These are phyloP conservation scores for Beaufortia kweichowensis DNA, from an alignment of 2,113 vertebrate species.

Conservation along the genomic window DNA sequence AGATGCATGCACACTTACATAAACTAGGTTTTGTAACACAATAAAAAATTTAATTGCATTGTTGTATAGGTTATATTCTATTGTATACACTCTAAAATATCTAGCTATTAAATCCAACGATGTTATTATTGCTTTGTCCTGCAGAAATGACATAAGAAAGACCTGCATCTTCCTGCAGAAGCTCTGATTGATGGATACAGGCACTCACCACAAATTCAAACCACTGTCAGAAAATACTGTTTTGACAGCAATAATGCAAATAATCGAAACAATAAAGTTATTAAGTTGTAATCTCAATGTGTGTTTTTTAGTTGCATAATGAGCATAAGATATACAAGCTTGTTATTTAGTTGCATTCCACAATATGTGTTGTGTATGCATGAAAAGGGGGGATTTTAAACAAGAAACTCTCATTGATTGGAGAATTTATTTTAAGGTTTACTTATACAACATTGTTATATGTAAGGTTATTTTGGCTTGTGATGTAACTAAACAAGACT, in stretches of 20 bases:
- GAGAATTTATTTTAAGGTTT: no score
- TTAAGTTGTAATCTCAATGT: neutral
- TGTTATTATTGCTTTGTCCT: neutral
- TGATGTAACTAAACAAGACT: slow-evolving; percentile 42
- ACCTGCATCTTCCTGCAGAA: neutral
- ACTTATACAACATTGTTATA: neutral
- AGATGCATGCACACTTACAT: slow-evolving; percentile 1
- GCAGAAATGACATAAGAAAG: slow-evolving; percentile 5
- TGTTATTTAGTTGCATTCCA: no score
- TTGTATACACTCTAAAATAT: neutral
- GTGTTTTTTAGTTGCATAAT: no score
- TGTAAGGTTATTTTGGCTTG: neutral
- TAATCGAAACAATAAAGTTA: slow-evolving; percentile 3
- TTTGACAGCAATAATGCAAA: neutral
- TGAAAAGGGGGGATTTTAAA: neutral
- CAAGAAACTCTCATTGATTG: no score
- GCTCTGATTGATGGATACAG: neutral
- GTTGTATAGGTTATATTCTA: neutral
- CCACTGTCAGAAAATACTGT: neutral
- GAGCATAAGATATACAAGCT: no score
- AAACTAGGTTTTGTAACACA: slow-evolving; percentile 14
- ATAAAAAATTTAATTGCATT: neutral
- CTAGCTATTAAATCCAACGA: neutral
- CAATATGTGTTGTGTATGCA: neutral
- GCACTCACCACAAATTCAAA: neutral